Conservation (phyloP, 2,797 vertebrate species). For the Pygocentrus nattereri region DNA sequence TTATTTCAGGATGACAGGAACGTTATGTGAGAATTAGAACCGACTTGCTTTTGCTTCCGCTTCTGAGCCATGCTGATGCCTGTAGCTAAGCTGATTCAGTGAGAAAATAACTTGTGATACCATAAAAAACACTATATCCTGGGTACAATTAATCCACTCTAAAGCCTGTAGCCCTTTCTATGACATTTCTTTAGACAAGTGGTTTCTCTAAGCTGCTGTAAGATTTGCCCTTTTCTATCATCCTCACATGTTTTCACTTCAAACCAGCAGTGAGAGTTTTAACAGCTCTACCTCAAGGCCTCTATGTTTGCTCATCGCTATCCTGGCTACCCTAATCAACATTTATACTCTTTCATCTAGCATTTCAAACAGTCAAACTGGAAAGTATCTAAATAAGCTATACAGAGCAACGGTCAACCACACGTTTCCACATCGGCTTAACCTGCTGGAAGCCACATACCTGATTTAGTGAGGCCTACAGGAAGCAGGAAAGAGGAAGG, state of each 20-base stretch:
- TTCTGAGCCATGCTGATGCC: background rate
- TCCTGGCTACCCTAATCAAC: conserved; percentile 1
- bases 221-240: conserved; percentile 37
- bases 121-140: background rate
- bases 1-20: no score
- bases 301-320: background rate
- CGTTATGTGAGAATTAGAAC: no score
- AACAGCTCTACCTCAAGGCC: conserved; percentile 11
- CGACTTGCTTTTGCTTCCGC: background rate
- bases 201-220: conserved; percentile 8
- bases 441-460: background rate
- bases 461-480: background rate
- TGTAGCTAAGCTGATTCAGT: background rate
- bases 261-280: conserved; percentile 26
- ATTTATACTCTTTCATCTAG: conserved; percentile 31
- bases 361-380: conserved; percentile 27
- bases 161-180: background rate
- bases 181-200: background rate
- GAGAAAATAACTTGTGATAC: background rate
- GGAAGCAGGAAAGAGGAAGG: conserved; percentile 7
- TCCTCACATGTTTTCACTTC: conserved; percentile 21
- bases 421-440: background rate
- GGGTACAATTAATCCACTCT: background rate
- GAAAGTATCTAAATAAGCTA: conserved; percentile 13
- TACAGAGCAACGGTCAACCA: background rate